These are phyloP conservation scores for Albula glossodonta DNA, from an alignment of 2,113 vertebrate species.

Conservation along the genomic window DNA sequence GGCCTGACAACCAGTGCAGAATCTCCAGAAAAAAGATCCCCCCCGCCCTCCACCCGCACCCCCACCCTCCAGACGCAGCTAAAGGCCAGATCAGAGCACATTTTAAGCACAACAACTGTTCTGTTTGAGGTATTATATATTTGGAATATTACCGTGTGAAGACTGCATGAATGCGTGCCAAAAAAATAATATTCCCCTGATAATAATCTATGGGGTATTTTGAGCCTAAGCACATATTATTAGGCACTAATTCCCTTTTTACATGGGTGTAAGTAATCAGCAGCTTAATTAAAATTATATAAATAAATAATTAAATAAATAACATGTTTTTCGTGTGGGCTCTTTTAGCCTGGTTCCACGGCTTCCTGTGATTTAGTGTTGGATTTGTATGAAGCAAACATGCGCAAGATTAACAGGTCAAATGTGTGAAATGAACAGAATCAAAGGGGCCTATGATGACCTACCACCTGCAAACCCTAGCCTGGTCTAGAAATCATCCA, in stretches of 20 bases:
- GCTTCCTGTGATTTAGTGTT: not conserved
- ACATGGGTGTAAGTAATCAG: constrained; percentile 66
- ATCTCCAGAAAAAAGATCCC: not conserved
- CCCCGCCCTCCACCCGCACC: not conserved
- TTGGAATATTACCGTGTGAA: constrained; percentile 32
- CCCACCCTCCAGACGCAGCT: not conserved
- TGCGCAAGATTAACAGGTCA: no score
- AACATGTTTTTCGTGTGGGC: constrained; percentile 78
- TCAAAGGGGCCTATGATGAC: no score
- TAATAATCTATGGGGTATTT: constrained; percentile 64
- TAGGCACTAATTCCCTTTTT: constrained; percentile 65
- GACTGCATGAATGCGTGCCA: constrained; percentile 46
- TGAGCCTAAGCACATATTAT: constrained; percentile 64
- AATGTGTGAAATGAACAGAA: no score
- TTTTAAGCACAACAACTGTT: constrained; percentile 1
- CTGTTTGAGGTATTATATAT: constrained; percentile 4
- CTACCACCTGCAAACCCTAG: no score
- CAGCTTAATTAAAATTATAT: constrained; percentile 50
- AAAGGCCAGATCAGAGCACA: not conserved
- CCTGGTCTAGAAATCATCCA: no score
- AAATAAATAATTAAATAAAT: constrained; percentile 84
- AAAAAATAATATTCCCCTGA: constrained; percentile 43
- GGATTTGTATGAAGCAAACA: not conserved
- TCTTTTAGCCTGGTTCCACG: constrained; percentile 36
- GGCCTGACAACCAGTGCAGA: not conserved